Percentiles rank a stretch among this genome's conserved stretches.
These are phyloP conservation scores for Oophaga sylvatica DNA, from an alignment of 2,797 vertebrate genomes.

Conservation along the genomic window DNA sequence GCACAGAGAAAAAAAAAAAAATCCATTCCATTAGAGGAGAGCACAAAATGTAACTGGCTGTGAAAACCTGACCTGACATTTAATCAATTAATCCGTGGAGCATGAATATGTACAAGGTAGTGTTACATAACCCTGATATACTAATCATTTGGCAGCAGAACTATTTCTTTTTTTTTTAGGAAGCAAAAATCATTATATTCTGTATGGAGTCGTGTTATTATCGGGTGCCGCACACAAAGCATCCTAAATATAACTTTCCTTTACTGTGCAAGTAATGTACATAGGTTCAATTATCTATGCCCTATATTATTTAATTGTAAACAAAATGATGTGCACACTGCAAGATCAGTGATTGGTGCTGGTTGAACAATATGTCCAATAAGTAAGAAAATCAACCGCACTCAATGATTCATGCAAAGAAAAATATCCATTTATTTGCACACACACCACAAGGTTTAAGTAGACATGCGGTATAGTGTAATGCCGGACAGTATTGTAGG, in stretches of 20 bases:
- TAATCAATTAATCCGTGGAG: conserved; percentile 24
- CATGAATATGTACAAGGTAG: conserved; percentile 17
- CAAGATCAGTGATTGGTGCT: no score
- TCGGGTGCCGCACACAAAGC: background rate
- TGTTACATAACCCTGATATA: conserved; percentile 37
- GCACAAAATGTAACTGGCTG: conserved; percentile 21
- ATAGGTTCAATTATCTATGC: background rate
- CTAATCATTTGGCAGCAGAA: background rate
- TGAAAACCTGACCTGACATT: conserved; percentile 33
- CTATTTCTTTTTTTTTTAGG: background rate
- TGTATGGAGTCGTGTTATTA: no score
- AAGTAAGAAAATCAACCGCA: no score
- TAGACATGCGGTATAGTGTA: no score
- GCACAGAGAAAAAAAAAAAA: conserved; percentile 37
- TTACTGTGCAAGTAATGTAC: background rate
- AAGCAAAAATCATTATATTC: background rate
- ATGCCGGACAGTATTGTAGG: no score
- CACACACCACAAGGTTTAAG: no score
- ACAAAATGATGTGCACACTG: no score
- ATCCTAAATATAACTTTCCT: background rate
- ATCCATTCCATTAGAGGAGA: conserved; percentile 41
- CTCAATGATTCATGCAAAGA: no score
- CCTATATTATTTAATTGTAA: background rate
- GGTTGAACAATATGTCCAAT: no score
- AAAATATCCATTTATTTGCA: no score